Evolutionary conservation across 2,888 invertebrate genomes (phyloP), one percentile per base, ranked within the genome.

Genomic region (Pteria penguin): DNA sequence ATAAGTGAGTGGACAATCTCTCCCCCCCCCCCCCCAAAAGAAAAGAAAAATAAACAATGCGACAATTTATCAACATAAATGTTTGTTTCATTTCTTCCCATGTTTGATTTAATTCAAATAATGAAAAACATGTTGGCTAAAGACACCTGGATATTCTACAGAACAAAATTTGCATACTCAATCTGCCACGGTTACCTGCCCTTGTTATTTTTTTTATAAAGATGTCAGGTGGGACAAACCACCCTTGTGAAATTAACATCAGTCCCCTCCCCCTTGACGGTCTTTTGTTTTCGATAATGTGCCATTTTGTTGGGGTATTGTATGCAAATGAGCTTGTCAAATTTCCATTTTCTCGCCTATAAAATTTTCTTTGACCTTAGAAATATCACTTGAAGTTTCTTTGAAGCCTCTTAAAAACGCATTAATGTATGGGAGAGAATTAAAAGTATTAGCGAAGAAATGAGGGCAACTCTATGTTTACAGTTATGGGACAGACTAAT

Each of bases 261-360:
- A 45, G 8, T 45, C 18, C 45, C 11, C 45, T 45, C 45, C 45
- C 45, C 45, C 45, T 45, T 45, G 18, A 14, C 45, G 45, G 8
- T 45, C 45, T 45, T 14, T 45, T 45, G 45, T 45, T 18, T 45
- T 45, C 45, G 18, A 18, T 18, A 45, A 45, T 45, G 45, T 45
- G 8, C 27, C 60, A 14, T 11, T 60, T 68, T 55, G 24, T 58
- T 32, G 22, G 55, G n/a, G 67, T 57, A 68, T 72, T 72, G 58
- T 72, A 72, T 72, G 72, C 65, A 65, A 72, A 72, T 72, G 45
- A 63, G 63, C 29, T 36, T 65, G 57, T 65, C 72, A 65, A 72
- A 65, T 57, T 72, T 65, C 55, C 54, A 72, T 72, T 65, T 65
- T 65, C 62, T 57, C 27, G 62, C 36, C 33, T 57, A 72, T 72